These are phyloP conservation scores for Mixornis gularis DNA, from an alignment of 2,113 vertebrate genomes.

Conservation along the genomic window DNA sequence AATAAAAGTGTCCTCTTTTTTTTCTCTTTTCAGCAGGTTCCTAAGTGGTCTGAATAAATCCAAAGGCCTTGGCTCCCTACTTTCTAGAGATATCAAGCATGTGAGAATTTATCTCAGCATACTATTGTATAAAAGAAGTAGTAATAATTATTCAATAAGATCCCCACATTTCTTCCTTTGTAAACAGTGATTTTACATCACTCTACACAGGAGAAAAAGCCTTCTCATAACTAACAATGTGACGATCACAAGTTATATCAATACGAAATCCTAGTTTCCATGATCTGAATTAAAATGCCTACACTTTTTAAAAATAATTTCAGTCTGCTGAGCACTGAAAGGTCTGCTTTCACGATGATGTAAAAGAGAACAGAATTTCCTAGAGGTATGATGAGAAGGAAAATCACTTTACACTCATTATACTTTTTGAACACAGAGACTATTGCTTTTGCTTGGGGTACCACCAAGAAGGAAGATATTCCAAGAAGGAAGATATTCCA, in stretches of 20 bases:
- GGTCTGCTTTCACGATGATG: rapidly evolving
- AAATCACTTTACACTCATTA: neutral
- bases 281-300: neutral
- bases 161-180: neutral
- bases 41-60: neutral
- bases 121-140: neutral
- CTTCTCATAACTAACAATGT: neutral
- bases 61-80: neutral
- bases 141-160: neutral
- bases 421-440: neutral
- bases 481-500: neutral
- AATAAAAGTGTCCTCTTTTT: neutral
- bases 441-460: neutral
- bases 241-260: neutral
- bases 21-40: neutral
- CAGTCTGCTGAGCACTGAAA: neutral
- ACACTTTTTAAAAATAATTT: neutral
- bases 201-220: neutral
- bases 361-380: neutral
- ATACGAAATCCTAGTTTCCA: neutral
- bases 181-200: neutral
- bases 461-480: neutral
- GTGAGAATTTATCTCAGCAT: neutral
- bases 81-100: neutral
- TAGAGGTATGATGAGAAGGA: neutral